Base-by-base conservation (phyloP, 2,797 vertebrate species). In the Brachyrhaphis roseni region DNA sequence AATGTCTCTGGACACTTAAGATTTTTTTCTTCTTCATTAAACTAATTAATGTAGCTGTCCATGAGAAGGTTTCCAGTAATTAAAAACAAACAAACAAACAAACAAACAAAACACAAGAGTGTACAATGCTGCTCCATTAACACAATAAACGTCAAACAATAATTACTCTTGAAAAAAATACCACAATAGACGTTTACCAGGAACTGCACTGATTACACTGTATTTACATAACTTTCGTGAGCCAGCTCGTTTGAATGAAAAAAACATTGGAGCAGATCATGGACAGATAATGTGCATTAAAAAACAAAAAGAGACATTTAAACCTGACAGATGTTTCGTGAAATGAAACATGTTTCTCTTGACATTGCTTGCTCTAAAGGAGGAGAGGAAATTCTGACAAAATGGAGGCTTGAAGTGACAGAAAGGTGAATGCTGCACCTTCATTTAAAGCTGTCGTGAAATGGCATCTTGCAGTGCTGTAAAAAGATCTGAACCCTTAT, bases 221-320 rank as follows among this genome's bases (percentile, higher is more conserved):
- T 88, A 84, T 87, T 83, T 84, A 90, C 80, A 84, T 47, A 83
- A 57, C 34, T 18, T 72, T 62, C 75, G 39, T 75, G 36, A 41
- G 73, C 64, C 10, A 28, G 45, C 1, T 83, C 18, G 66, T 18
- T 53, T 66, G 62, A 73, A 26, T 80, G 23, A 49, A 70, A 26
- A 26, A 77, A 74, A 72, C 53, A 53, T 26, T 6, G n/a, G 82
- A n/a, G 62, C 78, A 77, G 71, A 76, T 57, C 62, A 75, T 43
- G 12, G 43, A 41, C 76, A 34, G 47, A 20, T 45, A 45, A 20
- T 49, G 16, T 70, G 73, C 28, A 41, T 64, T 12, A 59, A 71
- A 55, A 64, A 51, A 74, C 1, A 75, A 68, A 81, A 10, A 49
- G 46, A 74, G 20, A 83, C 62, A 64, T 59, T 77, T 20, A 72